A percentile compares a stretch with the other conserved stretches of the same genome.
Conservation (phyloP, 2,888 invertebrate genomes). For the Drosophila mayaguana region DNA sequence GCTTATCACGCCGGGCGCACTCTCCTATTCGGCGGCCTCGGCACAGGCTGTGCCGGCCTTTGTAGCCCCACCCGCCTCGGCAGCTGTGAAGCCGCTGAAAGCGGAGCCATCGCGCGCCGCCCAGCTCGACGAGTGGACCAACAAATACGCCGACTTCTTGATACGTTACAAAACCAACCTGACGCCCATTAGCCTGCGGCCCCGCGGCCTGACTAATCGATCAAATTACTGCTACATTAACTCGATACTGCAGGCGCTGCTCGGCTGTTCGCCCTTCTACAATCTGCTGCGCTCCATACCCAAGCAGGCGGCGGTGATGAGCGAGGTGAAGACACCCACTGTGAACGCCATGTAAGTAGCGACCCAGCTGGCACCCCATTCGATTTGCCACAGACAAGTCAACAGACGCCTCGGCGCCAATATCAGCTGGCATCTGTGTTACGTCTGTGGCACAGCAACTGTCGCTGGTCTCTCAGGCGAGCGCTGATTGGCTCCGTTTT, state of each 20-base stretch:
- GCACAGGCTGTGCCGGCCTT: conserved; percentile 82
- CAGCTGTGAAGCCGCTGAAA: conserved; percentile 62
- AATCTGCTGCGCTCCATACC: conserved; percentile 94
- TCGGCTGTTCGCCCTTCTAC: conserved; percentile 98
- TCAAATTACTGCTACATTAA: conserved; percentile 99
- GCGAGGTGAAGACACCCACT: conserved; percentile 91
- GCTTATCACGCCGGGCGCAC: conserved; percentile 79
- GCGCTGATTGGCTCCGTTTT: conserved; percentile 73
- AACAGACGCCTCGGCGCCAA: conserved; percentile 76
- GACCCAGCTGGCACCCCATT: conserved; percentile 13
- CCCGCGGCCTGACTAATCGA: conserved; percentile 95
- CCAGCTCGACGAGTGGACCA: conserved; percentile 84
- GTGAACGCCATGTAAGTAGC: conserved; percentile 93
- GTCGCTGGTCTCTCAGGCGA: conserved; percentile 44
- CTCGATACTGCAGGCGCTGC: conserved; percentile 95
- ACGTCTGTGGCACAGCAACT: conserved; percentile 82
- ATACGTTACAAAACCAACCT: conserved; percentile 91
- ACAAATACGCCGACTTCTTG: conserved; percentile 89
- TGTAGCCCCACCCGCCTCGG: conserved; percentile 39
- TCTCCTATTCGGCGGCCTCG: conserved; percentile 85
- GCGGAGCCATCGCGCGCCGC: conserved; percentile 51
- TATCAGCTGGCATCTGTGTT: conserved; percentile 78
- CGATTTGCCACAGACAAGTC: conserved; percentile 77
- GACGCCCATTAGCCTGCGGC: conserved; percentile 91
- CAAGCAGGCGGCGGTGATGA: conserved; percentile 87